Base-by-base conservation (phyloP, 1,140 invertebrate species). In the Neodiprion fabricii region DNA sequence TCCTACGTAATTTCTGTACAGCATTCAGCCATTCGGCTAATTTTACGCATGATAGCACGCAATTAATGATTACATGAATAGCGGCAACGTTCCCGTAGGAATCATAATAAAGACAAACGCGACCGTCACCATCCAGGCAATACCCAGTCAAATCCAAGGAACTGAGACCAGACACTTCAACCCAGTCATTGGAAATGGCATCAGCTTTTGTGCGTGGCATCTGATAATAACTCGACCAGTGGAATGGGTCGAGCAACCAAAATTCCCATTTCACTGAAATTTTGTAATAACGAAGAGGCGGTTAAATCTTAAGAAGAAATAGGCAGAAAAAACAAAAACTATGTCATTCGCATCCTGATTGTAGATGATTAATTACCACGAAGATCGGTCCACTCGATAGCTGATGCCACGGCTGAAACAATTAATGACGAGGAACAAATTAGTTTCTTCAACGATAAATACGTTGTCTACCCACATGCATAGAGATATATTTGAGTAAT, bases 151-250 rank as follows among this genome's bases (percentile, higher is more conserved):
- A 79, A 40, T 86, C 73, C 1, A 82, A 77, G 0, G 84, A 85
- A 0, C 79, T 77, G 1, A 84, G 79, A 1, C 85, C 79, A 48
- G 86, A 83, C 1, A 83, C 85, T 14, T 87, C 77, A 7, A 82
- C 77, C 85, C 86, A 89, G 7, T 85, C 87, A 5, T 79, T 79
- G 9, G 61, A 80, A 75, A 86, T 86, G 7, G 85, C 88, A 12
- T 86, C 84, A 8, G 70, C 82, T 61, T 85, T 81, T 0, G 85
- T 85, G 1, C 87, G 85, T 3, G 87, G 88, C 9, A 89, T 85
- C 14, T 80, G 81, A 80, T 81, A 89, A 79, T 89, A 89, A 75
- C 88, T 87, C 28, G 88, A 84, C 67, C 82, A 83, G 73, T 89
- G 67, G 17, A 69, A 14, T 11, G 67, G 17, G 40, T 69, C 67